Conservation (phyloP, 2,797 vertebrate species). For the Catostomus latipinnis region DNA sequence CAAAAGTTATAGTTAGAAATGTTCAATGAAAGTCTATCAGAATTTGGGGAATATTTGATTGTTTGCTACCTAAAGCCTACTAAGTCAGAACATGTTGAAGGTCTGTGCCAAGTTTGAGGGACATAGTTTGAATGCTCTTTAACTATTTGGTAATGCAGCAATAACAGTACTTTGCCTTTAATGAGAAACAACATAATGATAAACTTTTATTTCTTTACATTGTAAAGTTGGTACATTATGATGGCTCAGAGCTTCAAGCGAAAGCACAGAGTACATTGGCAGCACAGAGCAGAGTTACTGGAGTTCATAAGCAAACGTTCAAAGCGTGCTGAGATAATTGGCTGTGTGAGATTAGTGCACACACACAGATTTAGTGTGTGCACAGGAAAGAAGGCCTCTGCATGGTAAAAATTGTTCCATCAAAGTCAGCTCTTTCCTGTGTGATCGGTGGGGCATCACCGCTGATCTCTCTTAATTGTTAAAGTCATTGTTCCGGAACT, state of each 20-base stretch:
- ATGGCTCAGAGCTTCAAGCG: conserved; percentile 21
- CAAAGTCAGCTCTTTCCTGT: conserved; percentile 50
- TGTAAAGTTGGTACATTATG: conserved; percentile 3
- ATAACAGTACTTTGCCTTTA: too few relatives aligned
- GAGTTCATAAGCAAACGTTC: conserved; percentile 51
- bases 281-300: conserved; percentile 28
- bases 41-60: too few relatives aligned
- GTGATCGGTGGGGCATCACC: conserved; percentile 47
- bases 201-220: conserved; percentile 34
- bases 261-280: conserved; percentile 5
- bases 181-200: background rate
- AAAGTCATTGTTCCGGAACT: conserved; percentile 51
- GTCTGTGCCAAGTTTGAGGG: too few relatives aligned
- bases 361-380: conserved; percentile 30
- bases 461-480: conserved; percentile 50
- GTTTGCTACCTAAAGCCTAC: too few relatives aligned
- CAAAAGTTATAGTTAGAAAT: too few relatives aligned
- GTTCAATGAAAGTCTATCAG: too few relatives aligned
- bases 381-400: conserved; percentile 3
- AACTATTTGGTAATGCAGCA: too few relatives aligned
- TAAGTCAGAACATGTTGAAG: too few relatives aligned
- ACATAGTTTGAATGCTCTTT: too few relatives aligned
- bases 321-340: conserved; percentile 59
- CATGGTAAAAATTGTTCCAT: conserved; percentile 43
- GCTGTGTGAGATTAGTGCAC: conserved; percentile 54